phyloP scores from a whole-genome alignment of 2,113 vertebrate genomes.

The Dasyurus viverrinus region DNA sequence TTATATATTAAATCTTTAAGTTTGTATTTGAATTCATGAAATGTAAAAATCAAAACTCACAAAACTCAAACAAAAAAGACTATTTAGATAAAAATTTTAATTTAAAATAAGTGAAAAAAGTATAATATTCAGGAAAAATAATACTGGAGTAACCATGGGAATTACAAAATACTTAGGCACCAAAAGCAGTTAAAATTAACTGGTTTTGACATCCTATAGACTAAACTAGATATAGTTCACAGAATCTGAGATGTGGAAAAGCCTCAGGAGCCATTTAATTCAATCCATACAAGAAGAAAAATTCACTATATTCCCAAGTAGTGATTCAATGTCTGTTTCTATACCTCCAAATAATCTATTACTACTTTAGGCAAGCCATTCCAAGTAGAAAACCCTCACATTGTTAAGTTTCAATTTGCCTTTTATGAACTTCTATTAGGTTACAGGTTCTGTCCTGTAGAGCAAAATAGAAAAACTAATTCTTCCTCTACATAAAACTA shows the following conservation, averaged over 20 bases:
- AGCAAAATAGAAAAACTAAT: neutral
- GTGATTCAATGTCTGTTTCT: too few species aligned
- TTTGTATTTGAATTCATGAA: constrained; percentile 22
- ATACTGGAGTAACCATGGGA: constrained; percentile 16
- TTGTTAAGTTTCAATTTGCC: neutral
- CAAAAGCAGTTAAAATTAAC: constrained; percentile 18
- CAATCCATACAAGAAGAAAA: neutral
- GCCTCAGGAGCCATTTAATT: neutral
- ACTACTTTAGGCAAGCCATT: neutral
- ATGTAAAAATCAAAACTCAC: constrained; percentile 66
- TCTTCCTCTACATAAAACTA: neutral
- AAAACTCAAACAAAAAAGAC: constrained; percentile 63
- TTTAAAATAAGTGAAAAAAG: constrained; percentile 64
- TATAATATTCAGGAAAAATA: neutral
- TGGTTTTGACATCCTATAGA: neutral
- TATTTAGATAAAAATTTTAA: constrained; percentile 60
- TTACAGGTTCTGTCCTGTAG: neutral
- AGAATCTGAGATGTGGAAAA: neutral
- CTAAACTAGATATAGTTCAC: neutral
- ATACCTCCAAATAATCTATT: neutral
- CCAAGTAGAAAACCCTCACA: neutral
- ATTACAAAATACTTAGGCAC: constrained; percentile 5
- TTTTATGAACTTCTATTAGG: neutral
- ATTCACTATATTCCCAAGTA: neutral
- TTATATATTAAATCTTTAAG: constrained; percentile 49